Conservation (phyloP, 2,888 invertebrate genomes). For the Drosophila bunnanda region DNA sequence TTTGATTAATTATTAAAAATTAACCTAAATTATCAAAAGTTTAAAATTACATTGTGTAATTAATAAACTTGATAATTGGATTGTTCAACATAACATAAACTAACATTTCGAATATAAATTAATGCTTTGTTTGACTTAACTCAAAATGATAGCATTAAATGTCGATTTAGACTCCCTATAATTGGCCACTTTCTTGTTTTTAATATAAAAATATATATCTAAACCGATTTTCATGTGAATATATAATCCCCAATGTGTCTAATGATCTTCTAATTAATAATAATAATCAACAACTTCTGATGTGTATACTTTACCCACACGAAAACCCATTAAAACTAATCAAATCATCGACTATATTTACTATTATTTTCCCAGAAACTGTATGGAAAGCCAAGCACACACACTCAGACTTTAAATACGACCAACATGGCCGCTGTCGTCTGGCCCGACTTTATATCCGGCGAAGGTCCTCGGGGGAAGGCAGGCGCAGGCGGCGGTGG, state of each 20-base stretch:
- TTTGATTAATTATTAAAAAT: too few relatives aligned
- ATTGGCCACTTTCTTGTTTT: too few relatives aligned
- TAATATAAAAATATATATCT: neutral
- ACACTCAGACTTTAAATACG: conserved; percentile 68
- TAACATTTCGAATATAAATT: too few relatives aligned
- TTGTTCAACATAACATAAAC: too few relatives aligned
- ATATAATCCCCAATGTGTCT: too few relatives aligned
- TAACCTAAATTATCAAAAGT: too few relatives aligned
- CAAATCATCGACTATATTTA: neutral
- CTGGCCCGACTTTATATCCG: conserved; percentile 54
- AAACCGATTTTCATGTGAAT: neutral
- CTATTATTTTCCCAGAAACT: conserved; percentile 16
- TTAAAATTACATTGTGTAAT: too few relatives aligned
- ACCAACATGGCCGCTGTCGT: conserved; percentile 67
- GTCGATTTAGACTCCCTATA: too few relatives aligned
- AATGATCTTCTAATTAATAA: neutral
- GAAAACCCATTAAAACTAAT: neutral
- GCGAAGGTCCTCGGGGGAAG: conserved; percentile 5
- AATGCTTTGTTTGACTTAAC: too few relatives aligned
- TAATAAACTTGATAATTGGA: too few relatives aligned
- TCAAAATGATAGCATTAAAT: too few relatives aligned
- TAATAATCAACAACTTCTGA: neutral
- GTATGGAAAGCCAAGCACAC: conserved; percentile 10
- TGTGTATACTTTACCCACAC: neutral
- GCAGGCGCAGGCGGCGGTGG: neutral